Base-by-base conservation (phyloP, 2,113 vertebrate genomes). In the Dolichotis patagonum region DNA sequence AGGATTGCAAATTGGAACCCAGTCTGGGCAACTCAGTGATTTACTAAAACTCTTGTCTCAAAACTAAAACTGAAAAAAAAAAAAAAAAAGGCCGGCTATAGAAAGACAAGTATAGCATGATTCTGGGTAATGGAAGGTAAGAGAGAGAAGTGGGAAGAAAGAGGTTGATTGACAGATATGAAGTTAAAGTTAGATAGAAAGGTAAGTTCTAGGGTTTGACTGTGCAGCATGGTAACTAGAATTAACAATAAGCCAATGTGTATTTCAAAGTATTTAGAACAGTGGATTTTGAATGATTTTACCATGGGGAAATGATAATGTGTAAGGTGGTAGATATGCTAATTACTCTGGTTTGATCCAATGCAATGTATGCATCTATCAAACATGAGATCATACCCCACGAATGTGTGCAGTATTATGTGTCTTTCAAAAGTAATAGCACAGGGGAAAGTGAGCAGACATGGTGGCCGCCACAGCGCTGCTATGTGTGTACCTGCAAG, bases 371-470 rank as follows among this genome's bases (percentile, higher is more conserved):
- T 10, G 2, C 14, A 46, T n/a, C 8, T 67, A 41, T 80, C 20
- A 69, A 58, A 58, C 28, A 80, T 43, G 35, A 49, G 22, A 30
- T 26, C 38, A 20, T 14, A 17, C 35, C 43, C 28, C 63, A 49
- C n/a, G n/a, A 20, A 52, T 56, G 35, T 28, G 7, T 10, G 38
- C 67, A 49, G 30, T 71, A 38, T 38, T 46, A 67, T 26, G 58
- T 91, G 63, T 58, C 88, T 60, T 38, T 93, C n/a, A 91, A 43
- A 38, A 88, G 54, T 63, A 58, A 24, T 46, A 77, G 13, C 81
- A 46, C 71, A 89, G 13, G 35, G 30, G 35, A 24, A 12, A 49
- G 56, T 0, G 24, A 10, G 22, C 14, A 88, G 63, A 81, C 10
- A 38, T 2, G 5, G 35, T 62, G 3, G 9, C n/a, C 4, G 16